Percentiles rank a stretch among this genome's conserved stretches.
Evolutionary conservation across 2,888 invertebrate species (phyloP).

Genomic region (Drosophila planitibia): DNA sequence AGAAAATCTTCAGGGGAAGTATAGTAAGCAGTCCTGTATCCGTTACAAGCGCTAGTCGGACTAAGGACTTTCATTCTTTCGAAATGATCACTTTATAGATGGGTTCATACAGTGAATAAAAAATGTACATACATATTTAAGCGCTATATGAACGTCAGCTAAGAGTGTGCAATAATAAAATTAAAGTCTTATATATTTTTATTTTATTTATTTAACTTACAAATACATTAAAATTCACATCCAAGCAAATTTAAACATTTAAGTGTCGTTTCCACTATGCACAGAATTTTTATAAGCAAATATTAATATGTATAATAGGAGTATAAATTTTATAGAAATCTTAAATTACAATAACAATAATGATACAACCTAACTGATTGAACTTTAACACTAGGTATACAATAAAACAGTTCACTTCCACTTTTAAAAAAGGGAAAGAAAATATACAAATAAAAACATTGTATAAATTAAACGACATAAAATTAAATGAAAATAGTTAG

Average conservation of each 20-base stretch:
- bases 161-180: slow-evolving; percentile 1
- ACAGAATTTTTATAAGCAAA: background rate
- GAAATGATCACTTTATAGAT: background rate
- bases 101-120: slow-evolving; percentile 24
- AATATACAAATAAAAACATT: background rate
- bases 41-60: slow-evolving; percentile 33
- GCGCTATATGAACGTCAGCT: slow-evolving; percentile 36
- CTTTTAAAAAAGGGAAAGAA: background rate
- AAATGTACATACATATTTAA: slow-evolving; percentile 8
- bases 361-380: too few species aligned
- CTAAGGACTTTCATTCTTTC: background rate
- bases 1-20: slow-evolving; percentile 5
- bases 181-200: background rate
- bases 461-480: background rate
- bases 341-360: too few species aligned
- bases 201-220: background rate
- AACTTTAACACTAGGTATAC: too few species aligned
- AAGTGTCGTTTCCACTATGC: background rate
- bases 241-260: too few species aligned
- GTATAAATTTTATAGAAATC: too few species aligned
- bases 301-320: background rate
- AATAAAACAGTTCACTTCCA: too few species aligned
- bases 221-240: background rate
- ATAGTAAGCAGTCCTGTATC: slow-evolving; percentile 17
- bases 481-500: background rate